Percentiles rank a stretch among this genome's conserved stretches.
Conservation (phyloP, 2,113 vertebrate species). For the Arizona elegans region DNA sequence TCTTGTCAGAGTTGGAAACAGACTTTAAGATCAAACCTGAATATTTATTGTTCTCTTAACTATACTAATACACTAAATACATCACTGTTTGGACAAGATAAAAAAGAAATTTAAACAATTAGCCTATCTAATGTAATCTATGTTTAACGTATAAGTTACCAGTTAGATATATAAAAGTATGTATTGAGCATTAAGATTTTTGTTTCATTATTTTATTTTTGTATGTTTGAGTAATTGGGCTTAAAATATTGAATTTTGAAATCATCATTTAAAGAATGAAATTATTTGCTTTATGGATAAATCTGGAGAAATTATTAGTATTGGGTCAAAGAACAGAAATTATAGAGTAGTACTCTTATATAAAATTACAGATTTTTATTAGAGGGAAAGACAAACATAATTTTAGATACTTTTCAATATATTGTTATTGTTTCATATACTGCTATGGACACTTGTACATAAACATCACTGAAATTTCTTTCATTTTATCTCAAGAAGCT, state of each 20-base stretch:
- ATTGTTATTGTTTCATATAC: slow-evolving; percentile 31
- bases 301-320: neutral
- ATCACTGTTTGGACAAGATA: neutral
- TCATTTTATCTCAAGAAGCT: slow-evolving; percentile 46
- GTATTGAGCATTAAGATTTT: neutral
- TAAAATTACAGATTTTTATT: neutral
- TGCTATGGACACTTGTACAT: slow-evolving; percentile 41
- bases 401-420: neutral
- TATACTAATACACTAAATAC: neutral
- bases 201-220: slow-evolving; percentile 14
- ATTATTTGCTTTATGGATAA: neutral
- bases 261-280: neutral
- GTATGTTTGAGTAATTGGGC: neutral
- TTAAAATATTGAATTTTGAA: neutral
- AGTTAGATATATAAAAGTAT: neutral
- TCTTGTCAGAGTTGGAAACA: neutral
- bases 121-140: neutral
- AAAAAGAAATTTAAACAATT: neutral
- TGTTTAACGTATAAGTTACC: neutral
- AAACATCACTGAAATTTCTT: slow-evolving; percentile 39
- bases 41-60: neutral
- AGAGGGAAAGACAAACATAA: neutral
- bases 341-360: neutral
- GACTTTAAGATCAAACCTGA: neutral
- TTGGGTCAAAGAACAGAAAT: neutral